Evolutionary conservation across 2,888 invertebrate genomes (phyloP).

Genomic region (Scaptomyza parva): DNA sequence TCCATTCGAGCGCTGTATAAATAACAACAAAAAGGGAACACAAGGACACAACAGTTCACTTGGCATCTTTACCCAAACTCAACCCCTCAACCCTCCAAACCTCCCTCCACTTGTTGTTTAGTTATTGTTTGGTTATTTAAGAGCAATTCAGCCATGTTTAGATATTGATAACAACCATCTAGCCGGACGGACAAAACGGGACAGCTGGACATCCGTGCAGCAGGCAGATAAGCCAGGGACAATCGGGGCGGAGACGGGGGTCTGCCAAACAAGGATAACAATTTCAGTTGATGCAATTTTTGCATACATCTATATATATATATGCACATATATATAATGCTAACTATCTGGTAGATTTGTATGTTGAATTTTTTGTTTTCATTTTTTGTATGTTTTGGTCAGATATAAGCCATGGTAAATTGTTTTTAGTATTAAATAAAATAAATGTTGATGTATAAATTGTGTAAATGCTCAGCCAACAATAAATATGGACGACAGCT

Average conservation of each 20-base stretch:
- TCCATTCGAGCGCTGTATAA: constrained; percentile 35
- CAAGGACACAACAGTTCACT: constrained; percentile 41
- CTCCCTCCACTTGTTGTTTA: constrained; percentile 28
- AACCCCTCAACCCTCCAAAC: too few species aligned
- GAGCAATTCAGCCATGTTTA: constrained; percentile 80
- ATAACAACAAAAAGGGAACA: constrained; percentile 38
- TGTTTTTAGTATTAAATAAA: constrained; percentile 77
- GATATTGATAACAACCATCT: constrained; percentile 77
- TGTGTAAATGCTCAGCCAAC: constrained; percentile 75
- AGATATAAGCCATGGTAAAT: constrained; percentile 69
- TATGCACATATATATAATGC: constrained; percentile 43
- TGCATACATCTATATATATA: constrained; percentile 43
- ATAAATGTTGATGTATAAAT: constrained; percentile 77
- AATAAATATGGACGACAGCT: constrained; percentile 49
- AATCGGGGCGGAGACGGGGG: not conserved
- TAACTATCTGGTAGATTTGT: constrained; percentile 32
- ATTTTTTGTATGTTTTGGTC: constrained; percentile 33
- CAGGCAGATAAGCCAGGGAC: constrained; percentile 15
- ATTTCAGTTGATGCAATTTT: constrained; percentile 70
- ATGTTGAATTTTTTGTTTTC: not conserved
- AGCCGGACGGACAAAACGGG: constrained; percentile 51
- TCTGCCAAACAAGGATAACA: constrained; percentile 51
- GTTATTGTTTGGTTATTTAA: constrained; percentile 80
- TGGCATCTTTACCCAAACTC: constrained; percentile 36
- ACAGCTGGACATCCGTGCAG: constrained; percentile 23